Percentiles rank a stretch among this genome's conserved stretches.
phyloP scores from a whole-genome alignment of 1,140 invertebrate species.

The Scaptomyza montana region DNA sequence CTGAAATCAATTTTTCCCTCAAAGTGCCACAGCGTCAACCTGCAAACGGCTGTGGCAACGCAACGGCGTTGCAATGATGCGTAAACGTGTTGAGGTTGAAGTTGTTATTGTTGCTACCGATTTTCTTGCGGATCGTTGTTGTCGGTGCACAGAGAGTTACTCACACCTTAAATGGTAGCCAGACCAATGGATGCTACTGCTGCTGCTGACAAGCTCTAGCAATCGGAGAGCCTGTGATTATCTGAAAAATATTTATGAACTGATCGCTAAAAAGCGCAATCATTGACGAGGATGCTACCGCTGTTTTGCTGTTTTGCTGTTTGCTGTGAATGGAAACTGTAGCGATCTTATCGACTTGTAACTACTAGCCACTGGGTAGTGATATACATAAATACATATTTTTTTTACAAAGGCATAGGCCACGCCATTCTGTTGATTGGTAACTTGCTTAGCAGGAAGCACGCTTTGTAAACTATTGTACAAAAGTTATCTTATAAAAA shows the following conservation, averaged over 20 bases:
- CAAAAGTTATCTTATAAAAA: constrained; percentile 55
- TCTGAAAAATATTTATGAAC: constrained; percentile 79
- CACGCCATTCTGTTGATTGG: constrained; percentile 33
- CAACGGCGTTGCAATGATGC: constrained; percentile 55
- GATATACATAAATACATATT: constrained; percentile 15
- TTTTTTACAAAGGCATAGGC: constrained; percentile 29
- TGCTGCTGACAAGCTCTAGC: constrained; percentile 55
- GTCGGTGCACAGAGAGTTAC: constrained; percentile 27
- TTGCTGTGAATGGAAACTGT: constrained; percentile 46
- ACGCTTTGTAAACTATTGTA: constrained; percentile 53
- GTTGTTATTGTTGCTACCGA: constrained; percentile 51
- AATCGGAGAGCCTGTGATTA: constrained; percentile 79
- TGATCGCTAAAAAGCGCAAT: constrained; percentile 54
- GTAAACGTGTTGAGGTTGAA: constrained; percentile 72
- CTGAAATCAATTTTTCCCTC: constrained; percentile 72
- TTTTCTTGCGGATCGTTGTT: constrained; percentile 1
- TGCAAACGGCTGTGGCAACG: constrained; percentile 15
- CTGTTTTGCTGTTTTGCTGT: constrained; percentile 21
- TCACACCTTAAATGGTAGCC: constrained; percentile 77
- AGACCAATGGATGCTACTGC: constrained; percentile 24
- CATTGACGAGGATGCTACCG: constrained; percentile 60
- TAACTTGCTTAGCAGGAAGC: constrained; percentile 68
- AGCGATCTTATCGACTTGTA: constrained; percentile 28
- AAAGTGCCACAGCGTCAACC: constrained; percentile 38
- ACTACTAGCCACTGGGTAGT: constrained; percentile 29